phyloP scores from a whole-genome alignment of 2,888 invertebrate species.

The Ectemnius continuus region DNA sequence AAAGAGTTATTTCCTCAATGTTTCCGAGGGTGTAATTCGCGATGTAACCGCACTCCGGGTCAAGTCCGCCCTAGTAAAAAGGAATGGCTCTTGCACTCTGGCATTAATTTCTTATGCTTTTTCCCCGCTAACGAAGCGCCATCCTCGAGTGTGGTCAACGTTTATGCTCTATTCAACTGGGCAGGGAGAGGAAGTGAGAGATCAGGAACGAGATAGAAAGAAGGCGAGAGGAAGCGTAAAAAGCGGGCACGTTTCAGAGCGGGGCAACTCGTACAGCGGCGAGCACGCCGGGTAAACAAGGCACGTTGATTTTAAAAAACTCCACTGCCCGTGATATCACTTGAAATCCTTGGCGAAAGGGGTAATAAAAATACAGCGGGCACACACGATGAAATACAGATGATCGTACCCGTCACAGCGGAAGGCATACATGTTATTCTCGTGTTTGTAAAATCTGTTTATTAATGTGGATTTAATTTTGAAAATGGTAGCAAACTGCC shows the following conservation, averaged over 20 bases:
- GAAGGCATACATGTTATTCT: no score
- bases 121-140: not conserved
- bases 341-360: no score
- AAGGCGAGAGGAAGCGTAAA: no score
- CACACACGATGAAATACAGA: no score
- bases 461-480: no score
- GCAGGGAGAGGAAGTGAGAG: not conserved
- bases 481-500: no score
- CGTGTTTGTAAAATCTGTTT: no score
- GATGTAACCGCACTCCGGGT: not conserved
- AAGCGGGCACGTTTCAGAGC: no score
- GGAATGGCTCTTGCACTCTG: conserved; percentile 8
- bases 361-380: no score
- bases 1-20: not conserved
- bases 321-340: not conserved
- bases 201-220: not conserved
- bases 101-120: conserved; percentile 26
- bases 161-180: conserved; percentile 32
- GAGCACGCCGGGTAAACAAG: not conserved
- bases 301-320: conserved; percentile 7
- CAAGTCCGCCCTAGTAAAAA: not conserved
- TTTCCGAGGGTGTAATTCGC: conserved; percentile 1
- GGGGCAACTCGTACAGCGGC: no score
- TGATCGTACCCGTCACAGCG: no score
- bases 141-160: conserved; percentile 16